These are phyloP conservation scores for Spheniscus mendiculus DNA, from an alignment of 2,113 vertebrate genomes.

Conservation along the genomic window DNA sequence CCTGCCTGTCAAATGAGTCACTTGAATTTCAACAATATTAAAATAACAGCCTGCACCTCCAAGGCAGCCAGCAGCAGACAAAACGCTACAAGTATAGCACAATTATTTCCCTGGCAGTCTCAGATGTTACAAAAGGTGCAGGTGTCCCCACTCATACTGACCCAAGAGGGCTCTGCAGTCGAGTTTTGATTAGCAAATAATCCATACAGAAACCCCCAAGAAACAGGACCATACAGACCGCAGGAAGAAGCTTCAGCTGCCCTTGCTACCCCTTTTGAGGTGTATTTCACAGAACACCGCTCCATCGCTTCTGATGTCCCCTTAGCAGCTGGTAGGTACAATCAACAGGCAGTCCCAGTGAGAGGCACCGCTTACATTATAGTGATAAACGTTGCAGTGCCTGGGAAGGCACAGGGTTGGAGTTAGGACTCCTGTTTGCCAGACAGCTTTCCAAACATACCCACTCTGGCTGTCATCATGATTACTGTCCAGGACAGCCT, in stretches of 20 bases:
- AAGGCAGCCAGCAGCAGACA: background rate
- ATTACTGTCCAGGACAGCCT: background rate
- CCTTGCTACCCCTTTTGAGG: background rate
- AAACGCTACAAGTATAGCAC: background rate
- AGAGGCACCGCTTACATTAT: background rate
- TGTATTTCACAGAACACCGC: background rate
- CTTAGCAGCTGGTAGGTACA: background rate
- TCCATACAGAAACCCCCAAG: background rate
- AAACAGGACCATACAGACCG: background rate
- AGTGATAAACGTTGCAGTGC: background rate
- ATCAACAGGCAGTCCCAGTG: background rate
- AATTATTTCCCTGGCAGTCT: background rate
- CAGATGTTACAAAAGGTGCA: background rate
- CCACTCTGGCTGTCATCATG: background rate
- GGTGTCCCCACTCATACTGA: background rate
- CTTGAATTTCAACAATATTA: background rate
- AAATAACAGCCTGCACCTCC: background rate
- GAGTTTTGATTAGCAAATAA: background rate
- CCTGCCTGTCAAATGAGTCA: constrained; percentile 17
- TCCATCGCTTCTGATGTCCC: accelerated
- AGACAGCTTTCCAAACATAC: background rate
- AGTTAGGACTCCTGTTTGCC: background rate
- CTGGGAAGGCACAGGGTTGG: background rate
- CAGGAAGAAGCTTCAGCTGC: background rate
- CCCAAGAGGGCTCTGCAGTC: background rate